These are phyloP conservation scores for Drosophila repleta DNA, from an alignment of 1,140 invertebrate species.

Conservation along the genomic window DNA sequence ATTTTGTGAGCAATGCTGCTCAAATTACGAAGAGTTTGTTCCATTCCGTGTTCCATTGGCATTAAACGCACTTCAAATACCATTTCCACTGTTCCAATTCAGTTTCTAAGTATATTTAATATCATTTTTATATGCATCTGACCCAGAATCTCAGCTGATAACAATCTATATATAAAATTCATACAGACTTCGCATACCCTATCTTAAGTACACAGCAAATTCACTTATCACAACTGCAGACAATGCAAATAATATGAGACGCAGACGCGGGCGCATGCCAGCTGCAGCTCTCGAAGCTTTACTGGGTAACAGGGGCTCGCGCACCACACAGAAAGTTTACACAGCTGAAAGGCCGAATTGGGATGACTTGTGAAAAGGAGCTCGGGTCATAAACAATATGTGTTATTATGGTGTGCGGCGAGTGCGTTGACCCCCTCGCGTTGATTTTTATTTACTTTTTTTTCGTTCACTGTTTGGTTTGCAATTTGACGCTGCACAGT, in stretches of 20 bases:
- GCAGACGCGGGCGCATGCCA: not conserved
- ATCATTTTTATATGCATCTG: too few relatives aligned
- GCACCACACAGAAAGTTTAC: conserved; percentile 29
- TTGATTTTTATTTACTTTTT: not conserved
- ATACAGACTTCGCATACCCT: too few relatives aligned
- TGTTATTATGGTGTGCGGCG: conserved; percentile 39
- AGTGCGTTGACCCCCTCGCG: conserved; percentile 71
- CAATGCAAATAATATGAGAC: conserved; percentile 19
- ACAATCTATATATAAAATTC: too few relatives aligned
- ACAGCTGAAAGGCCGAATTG: conserved; percentile 43
- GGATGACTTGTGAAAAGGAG: conserved; percentile 77
- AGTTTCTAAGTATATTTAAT: too few relatives aligned
- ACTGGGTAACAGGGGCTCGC: conserved; percentile 25
- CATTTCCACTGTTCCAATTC: too few relatives aligned
- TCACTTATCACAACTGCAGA: not conserved
- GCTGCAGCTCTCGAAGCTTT: conserved; percentile 22
- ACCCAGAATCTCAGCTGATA: too few relatives aligned
- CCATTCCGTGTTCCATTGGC: too few relatives aligned
- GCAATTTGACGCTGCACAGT: conserved; percentile 54
- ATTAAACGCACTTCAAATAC: too few relatives aligned
- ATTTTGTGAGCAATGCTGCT: too few relatives aligned
- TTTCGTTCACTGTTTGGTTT: conserved; percentile 60
- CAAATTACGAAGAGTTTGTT: too few relatives aligned
- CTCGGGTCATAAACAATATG: conserved; percentile 74
- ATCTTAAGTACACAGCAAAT: not conserved